phyloP scores from a whole-genome alignment of 2,113 vertebrate genomes.

The Polyodon spathula region DNA sequence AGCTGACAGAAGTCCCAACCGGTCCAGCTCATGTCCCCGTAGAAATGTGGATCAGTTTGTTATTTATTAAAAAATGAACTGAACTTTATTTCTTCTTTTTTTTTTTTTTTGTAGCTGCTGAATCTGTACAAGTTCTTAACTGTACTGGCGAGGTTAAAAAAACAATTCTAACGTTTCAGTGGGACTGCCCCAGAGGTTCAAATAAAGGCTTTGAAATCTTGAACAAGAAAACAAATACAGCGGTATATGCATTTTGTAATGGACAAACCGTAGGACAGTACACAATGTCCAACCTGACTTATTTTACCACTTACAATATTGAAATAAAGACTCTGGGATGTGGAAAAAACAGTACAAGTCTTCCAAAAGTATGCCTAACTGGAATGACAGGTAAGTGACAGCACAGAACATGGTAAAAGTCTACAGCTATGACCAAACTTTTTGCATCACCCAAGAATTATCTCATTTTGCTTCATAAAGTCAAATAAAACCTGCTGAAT shows the following conservation, averaged over 20 bases:
- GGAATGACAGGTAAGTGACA: conserved; percentile 65
- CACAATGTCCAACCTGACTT: conserved; percentile 31
- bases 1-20: conserved; percentile 32
- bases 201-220: conserved; percentile 33
- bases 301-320: conserved; percentile 53
- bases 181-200: conserved; percentile 50
- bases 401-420: neutral
- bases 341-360: conserved; percentile 29
- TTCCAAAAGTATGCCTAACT: conserved; percentile 34
- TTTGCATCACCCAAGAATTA: too few species aligned
- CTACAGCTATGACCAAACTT: too few species aligned
- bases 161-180: conserved; percentile 50
- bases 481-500: too few species aligned
- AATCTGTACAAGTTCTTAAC: conserved; percentile 18
- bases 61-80: too few species aligned
- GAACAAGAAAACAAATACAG: rapidly evolving
- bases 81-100: too few species aligned
- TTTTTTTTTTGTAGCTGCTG: conserved; percentile 25
- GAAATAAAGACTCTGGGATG: conserved; percentile 51
- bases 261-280: neutral
- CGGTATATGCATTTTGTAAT: rapidly evolving
- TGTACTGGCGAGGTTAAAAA: conserved; percentile 40
- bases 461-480: too few species aligned
- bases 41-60: conserved; percentile 29
- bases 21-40: conserved; percentile 24